A percentile compares a stretch with the other conserved stretches of the same genome.
Conservation (phyloP, 2,797 vertebrate species). For the Argya squamiceps region DNA sequence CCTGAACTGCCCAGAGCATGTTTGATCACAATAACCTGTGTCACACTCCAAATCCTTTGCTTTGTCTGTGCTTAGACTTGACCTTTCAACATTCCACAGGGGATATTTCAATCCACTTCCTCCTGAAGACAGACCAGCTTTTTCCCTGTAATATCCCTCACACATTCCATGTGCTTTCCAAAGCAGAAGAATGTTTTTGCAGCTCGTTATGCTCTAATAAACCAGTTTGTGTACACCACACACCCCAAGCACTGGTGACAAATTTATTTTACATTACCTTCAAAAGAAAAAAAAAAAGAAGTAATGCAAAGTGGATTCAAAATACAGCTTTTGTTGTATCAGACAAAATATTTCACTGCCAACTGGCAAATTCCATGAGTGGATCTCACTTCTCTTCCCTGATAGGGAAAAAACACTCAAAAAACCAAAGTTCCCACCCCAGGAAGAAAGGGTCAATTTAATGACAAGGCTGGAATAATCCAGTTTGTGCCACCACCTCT, state of each 20-base stretch:
- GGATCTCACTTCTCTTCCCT: background rate
- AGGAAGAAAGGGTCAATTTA: background rate
- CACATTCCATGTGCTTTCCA: background rate
- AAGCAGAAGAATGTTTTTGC: background rate
- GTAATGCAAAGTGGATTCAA: background rate
- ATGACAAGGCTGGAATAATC: background rate
- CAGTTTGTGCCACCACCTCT: background rate
- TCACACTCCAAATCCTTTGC: background rate
- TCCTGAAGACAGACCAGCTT: background rate
- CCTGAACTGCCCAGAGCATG: background rate
- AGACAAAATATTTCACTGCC: background rate
- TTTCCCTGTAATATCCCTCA: background rate
- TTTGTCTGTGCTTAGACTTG: background rate
- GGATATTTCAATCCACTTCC: background rate
- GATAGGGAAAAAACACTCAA: background rate
- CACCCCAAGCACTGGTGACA: background rate
- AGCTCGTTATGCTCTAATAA: background rate
- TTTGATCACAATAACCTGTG: background rate
- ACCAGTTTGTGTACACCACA: background rate
- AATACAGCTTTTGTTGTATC: background rate
- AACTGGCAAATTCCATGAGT: background rate
- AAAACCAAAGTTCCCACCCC: rapidly evolving
- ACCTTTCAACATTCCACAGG: background rate
- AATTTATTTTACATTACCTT: background rate
- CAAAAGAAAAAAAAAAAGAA: background rate